Evolutionary conservation across 2,797 vertebrate genomes (phyloP).

Genomic region (Thalassophryne amazonica): DNA sequence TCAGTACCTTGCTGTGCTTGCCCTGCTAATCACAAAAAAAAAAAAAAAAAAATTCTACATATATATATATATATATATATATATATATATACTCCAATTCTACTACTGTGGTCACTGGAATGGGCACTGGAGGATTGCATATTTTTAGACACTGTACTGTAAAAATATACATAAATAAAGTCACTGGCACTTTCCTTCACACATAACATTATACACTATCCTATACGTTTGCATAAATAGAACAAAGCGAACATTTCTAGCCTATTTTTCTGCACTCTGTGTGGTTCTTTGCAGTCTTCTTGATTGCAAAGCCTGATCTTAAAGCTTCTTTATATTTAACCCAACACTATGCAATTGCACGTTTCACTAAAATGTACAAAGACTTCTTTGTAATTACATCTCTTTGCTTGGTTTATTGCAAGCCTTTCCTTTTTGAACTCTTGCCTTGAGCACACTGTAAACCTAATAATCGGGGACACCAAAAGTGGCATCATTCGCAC

Average conservation of each 20-base stretch:
- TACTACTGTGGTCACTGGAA: slow-evolving; percentile 25
- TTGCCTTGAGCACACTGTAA: slow-evolving; percentile 47
- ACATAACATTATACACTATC: slow-evolving; percentile 42
- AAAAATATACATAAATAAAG: slow-evolving; percentile 51
- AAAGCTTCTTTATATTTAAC: no score
- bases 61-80: no score
- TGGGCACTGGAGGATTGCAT: slow-evolving; percentile 73
- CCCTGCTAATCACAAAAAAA: no score
- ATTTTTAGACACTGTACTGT: slow-evolving; percentile 57
- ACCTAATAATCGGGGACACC: slow-evolving; percentile 47
- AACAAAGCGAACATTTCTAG: slow-evolving; percentile 26
- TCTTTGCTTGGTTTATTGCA: slow-evolving; percentile 59
- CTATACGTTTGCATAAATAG: slow-evolving; percentile 43
- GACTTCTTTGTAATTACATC: slow-evolving; percentile 19
- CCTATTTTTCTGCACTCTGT: slow-evolving; percentile 14
- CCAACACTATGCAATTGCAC: slow-evolving; percentile 57
- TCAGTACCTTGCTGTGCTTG: no score
- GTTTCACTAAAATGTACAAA: slow-evolving; percentile 40
- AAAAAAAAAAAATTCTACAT: no score
- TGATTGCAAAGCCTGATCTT: no score
- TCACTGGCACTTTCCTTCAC: slow-evolving; percentile 63
- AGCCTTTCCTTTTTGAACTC: slow-evolving; percentile 14
- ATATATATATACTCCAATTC: no score
- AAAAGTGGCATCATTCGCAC: slow-evolving; percentile 41
- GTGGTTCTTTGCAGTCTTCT: slow-evolving; percentile 12